phyloP scores from a whole-genome alignment of 1,140 invertebrate genomes.

The Mylabris phalerata region DNA sequence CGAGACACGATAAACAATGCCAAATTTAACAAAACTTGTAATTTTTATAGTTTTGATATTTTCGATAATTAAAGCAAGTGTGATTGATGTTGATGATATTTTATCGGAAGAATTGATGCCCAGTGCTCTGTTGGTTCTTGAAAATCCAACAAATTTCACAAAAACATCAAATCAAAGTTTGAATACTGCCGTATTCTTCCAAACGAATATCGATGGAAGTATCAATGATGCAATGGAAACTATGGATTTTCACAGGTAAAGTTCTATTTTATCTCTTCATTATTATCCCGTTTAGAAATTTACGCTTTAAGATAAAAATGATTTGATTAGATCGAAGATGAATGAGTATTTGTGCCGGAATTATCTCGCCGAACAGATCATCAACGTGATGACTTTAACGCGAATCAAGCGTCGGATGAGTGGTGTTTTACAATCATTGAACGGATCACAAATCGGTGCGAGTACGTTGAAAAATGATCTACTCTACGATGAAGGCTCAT shows the following conservation, averaged over 20 bases:
- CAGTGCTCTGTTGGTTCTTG: constrained; percentile 47
- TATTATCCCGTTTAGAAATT: constrained; percentile 8
- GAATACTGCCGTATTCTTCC: neutral
- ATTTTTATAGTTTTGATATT: too few relatives aligned
- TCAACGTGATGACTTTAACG: constrained; percentile 49
- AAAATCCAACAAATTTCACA: constrained; percentile 22
- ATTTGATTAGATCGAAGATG: constrained; percentile 54
- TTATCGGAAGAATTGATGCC: constrained; percentile 55
- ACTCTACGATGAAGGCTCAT: constrained; percentile 57
- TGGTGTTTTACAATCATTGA: constrained; percentile 20
- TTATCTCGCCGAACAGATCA: constrained; percentile 62
- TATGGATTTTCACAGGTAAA: constrained; percentile 56
- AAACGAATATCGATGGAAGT: constrained; percentile 43
- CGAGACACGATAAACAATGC: too few relatives aligned
- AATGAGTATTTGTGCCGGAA: constrained; percentile 65
- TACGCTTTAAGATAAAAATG: too few relatives aligned
- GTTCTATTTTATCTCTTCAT: neutral
- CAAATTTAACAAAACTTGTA: too few relatives aligned
- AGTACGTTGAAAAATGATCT: constrained; percentile 46
- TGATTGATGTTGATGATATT: constrained; percentile 52
- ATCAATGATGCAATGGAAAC: constrained; percentile 51
- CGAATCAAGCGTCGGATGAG: constrained; percentile 45
- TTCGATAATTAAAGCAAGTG: neutral
- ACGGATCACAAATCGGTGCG: constrained; percentile 27
- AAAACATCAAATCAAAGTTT: neutral